Percentiles rank a stretch among this genome's conserved stretches.
Evolutionary conservation across 1,140 invertebrate species (phyloP).

Genomic region (Leptopilina boulardi): DNA sequence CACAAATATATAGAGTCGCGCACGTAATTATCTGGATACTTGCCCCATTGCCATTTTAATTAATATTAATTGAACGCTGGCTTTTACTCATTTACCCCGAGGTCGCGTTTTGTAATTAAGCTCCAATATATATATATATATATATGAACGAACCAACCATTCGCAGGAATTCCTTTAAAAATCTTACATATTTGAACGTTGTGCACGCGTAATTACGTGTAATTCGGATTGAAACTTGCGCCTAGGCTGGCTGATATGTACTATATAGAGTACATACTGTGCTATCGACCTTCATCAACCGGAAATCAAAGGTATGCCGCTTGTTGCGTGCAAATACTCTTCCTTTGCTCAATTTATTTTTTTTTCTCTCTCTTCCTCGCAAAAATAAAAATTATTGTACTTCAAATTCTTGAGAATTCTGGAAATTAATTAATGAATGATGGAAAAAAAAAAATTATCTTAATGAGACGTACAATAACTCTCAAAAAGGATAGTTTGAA

Average conservation of each 20-base stretch:
- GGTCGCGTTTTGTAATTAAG: conserved; percentile 3
- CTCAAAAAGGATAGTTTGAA: no score
- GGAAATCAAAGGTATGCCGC: conserved; percentile 22
- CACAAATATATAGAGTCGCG: conserved; percentile 29
- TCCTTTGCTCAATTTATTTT: not conserved
- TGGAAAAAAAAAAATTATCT: not conserved
- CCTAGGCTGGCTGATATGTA: no score
- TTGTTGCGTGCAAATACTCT: conserved; percentile 4
- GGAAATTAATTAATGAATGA: conserved; percentile 1
- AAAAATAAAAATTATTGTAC: not conserved
- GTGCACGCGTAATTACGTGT: conserved; percentile 10
- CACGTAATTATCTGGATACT: conserved; percentile 37
- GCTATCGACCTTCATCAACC: conserved; percentile 5
- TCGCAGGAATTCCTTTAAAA: conserved; percentile 28
- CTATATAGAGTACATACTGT: not conserved
- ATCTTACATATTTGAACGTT: conserved; percentile 15
- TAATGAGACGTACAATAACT: not conserved
- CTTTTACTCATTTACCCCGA: conserved; percentile 29
- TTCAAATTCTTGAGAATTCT: not conserved
- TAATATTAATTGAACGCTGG: conserved; percentile 42
- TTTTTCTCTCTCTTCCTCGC: not conserved
- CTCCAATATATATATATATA: no score
- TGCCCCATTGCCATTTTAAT: conserved; percentile 41
- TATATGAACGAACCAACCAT: conserved; percentile 16
- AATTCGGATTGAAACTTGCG: not conserved